A percentile compares a stretch with the other conserved stretches of the same genome.
These are phyloP conservation scores for Leucophenga varia DNA, from an alignment of 1,140 invertebrate species.

Conservation along the genomic window DNA sequence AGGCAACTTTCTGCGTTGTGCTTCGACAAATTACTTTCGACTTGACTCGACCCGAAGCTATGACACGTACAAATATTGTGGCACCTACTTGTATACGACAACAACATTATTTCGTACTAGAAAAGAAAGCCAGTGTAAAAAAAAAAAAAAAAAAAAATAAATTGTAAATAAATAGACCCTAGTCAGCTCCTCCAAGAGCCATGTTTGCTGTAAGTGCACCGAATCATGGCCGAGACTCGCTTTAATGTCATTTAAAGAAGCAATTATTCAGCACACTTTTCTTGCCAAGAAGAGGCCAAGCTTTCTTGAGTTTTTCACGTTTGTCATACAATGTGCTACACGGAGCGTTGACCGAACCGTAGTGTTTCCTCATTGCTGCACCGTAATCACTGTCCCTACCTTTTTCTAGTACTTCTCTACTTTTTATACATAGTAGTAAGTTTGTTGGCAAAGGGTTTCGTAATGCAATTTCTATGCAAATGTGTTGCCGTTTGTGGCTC, in stretches of 20 bases:
- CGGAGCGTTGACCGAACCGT: too few species aligned
- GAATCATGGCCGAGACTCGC: too few species aligned
- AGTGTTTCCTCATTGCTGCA: too few species aligned
- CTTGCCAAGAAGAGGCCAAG: conserved; percentile 9
- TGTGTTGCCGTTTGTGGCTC: conserved; percentile 23
- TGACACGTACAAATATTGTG: conserved; percentile 20
- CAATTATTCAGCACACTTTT: conserved; percentile 49
- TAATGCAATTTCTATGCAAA: conserved; percentile 47
- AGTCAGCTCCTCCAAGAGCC: neutral
- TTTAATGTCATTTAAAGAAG: conserved; percentile 50
- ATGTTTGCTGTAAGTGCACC: too few species aligned
- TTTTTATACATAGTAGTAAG: too few species aligned
- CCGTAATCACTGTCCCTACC: too few species aligned
- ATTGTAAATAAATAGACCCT: neutral
- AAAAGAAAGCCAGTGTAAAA: conserved; percentile 12
- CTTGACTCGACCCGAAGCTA: conserved; percentile 5
- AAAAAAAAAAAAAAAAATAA: conserved; percentile 11
- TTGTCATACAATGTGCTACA: too few species aligned
- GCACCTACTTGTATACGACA: neutral
- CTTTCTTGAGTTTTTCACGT: too few species aligned
- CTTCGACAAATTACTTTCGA: conserved; percentile 40
- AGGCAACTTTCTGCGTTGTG: conserved; percentile 20
- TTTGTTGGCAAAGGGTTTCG: too few species aligned
- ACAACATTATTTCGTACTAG: conserved; percentile 7
- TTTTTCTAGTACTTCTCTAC: too few species aligned